A percentile compares a stretch with the other conserved stretches of the same genome.
phyloP scores from a whole-genome alignment of 2,113 vertebrate species.

The Cacatua alba region DNA sequence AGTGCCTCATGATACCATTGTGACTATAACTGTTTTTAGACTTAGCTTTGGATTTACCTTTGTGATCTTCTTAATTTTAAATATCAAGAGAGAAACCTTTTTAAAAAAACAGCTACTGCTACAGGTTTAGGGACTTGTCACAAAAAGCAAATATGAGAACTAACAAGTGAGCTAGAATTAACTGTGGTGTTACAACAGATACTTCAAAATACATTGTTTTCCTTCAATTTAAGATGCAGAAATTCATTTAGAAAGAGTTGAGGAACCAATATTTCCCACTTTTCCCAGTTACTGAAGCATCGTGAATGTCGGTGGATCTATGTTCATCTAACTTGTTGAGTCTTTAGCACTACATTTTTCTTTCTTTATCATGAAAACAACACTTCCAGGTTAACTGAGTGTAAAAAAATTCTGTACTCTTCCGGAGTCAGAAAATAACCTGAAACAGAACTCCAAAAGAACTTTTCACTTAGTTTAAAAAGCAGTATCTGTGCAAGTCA shows the following conservation, averaged over 20 bases:
- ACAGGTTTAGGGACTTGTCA: background rate
- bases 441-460: background rate
- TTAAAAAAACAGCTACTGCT: background rate
- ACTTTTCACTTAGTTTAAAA: background rate
- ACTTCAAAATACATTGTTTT: background rate
- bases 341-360: background rate
- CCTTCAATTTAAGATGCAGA: background rate
- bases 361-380: background rate
- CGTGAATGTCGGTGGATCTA: background rate
- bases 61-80: background rate
- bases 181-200: background rate
- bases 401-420: background rate
- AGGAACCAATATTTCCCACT: background rate
- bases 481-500: background rate
- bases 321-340: background rate
- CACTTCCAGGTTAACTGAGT: background rate
- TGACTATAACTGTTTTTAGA: background rate
- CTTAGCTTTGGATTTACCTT: background rate
- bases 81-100: background rate
- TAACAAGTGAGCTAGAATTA: background rate
- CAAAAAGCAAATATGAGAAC: background rate
- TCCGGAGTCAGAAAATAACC: background rate
- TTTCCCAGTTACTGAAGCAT: background rate
- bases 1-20: background rate
- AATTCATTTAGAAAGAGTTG: background rate